Conservation (phyloP, 2,113 vertebrate genomes). For the Crotalus helleri region DNA sequence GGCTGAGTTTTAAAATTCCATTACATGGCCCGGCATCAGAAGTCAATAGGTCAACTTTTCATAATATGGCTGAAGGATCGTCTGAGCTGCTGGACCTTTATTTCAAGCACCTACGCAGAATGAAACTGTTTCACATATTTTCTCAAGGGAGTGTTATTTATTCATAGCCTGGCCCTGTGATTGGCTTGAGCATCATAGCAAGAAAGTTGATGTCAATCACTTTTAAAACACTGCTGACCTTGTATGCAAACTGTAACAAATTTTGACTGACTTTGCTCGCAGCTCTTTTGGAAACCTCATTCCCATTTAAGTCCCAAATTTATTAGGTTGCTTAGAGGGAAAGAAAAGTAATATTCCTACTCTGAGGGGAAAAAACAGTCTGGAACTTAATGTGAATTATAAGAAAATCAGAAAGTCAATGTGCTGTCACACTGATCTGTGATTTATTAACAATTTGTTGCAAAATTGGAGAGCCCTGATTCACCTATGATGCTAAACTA, state of each 20-base stretch:
- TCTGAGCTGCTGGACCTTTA: background rate
- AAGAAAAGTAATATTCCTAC: background rate
- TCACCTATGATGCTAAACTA: background rate
- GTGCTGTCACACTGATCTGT: background rate
- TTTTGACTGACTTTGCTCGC: background rate
- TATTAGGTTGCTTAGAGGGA: background rate
- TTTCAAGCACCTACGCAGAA: background rate
- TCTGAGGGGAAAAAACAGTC: background rate
- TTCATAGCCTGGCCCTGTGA: background rate
- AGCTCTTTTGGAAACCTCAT: background rate
- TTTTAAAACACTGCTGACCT: background rate
- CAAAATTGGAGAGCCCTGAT: background rate
- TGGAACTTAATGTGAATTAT: background rate
- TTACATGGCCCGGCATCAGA: background rate
- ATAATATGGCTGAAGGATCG: background rate
- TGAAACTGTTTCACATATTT: background rate
- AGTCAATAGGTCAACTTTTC: background rate
- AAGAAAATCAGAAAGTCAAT: background rate
- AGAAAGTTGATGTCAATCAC: background rate
- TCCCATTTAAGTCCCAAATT: background rate
- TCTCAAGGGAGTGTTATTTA: background rate
- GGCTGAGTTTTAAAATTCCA: conserved; percentile 1
- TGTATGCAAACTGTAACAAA: background rate
- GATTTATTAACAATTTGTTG: background rate
- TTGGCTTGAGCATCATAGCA: background rate